phyloP scores from a whole-genome alignment of 2,888 invertebrate species.

The Drosophila maculinotata region DNA sequence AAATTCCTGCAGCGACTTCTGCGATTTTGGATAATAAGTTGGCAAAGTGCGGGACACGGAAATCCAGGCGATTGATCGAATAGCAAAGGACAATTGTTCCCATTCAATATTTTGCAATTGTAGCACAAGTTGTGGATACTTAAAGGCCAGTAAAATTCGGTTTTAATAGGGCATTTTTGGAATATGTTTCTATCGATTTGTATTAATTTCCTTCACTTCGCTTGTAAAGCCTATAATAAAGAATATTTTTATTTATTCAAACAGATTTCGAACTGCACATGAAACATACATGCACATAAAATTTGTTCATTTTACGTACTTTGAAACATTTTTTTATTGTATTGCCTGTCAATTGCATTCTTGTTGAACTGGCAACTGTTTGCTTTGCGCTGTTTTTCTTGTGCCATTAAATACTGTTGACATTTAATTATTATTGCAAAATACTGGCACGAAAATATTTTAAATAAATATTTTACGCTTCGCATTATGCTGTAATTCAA shows the following conservation, averaged over 20 bases:
- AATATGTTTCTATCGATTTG: not conserved
- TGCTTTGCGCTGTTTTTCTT: conserved; percentile 24
- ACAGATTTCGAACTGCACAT: not conserved
- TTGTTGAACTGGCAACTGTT: conserved; percentile 22
- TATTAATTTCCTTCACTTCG: not conserved
- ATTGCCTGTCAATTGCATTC: conserved; percentile 21
- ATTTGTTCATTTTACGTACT: not conserved
- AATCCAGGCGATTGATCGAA: conserved; percentile 46
- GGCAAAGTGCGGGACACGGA: conserved; percentile 15
- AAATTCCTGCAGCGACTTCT: conserved; percentile 53
- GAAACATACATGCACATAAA: not conserved
- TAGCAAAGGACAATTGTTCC: conserved; percentile 25
- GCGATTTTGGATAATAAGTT: conserved; percentile 62
- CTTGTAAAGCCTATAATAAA: not conserved
- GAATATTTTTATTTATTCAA: not conserved
- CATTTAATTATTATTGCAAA: conserved; percentile 65
- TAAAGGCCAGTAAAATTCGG: not conserved
- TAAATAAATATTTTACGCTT: conserved; percentile 59
- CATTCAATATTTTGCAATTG: conserved; percentile 24
- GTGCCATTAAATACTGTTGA: conserved; percentile 66
- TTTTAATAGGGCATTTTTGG: not conserved
- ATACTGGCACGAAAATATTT: conserved; percentile 46
- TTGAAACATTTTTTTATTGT: conserved; percentile 10
- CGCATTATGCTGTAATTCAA: conserved; percentile 57
- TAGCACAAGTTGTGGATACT: conserved; percentile 1